phyloP scores from a whole-genome alignment of 1,140 invertebrate species.

The Drosophila malerkotliana region DNA sequence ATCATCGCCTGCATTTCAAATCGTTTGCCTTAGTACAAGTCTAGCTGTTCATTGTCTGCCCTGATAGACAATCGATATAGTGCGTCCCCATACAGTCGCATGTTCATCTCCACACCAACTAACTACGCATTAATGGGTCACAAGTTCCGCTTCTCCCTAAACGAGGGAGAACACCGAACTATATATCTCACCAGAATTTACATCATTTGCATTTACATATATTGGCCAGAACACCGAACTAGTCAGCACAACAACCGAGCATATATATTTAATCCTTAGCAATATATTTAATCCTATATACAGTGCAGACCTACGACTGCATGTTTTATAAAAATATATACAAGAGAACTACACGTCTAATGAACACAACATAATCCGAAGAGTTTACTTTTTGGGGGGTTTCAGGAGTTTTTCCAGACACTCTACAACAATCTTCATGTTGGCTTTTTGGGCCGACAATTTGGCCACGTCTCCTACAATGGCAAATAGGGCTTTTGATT shows the following conservation, averaged over 20 bases:
- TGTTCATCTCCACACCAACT: slow-evolving; percentile 25
- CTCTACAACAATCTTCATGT: slow-evolving; percentile 87
- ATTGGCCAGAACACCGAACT: slow-evolving; percentile 60
- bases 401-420: slow-evolving; percentile 85
- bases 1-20: slow-evolving; percentile 31
- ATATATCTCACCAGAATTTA: slow-evolving; percentile 47
- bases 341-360: slow-evolving; percentile 49
- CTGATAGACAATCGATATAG: slow-evolving; percentile 83
- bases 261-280: slow-evolving; percentile 45
- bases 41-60: slow-evolving; percentile 82
- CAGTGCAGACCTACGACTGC: slow-evolving; percentile 43
- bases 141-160: slow-evolving; percentile 73
- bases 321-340: slow-evolving; percentile 61
- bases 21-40: slow-evolving; percentile 52
- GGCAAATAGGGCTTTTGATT: slow-evolving; percentile 87
- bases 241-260: slow-evolving; percentile 50
- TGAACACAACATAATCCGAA: slow-evolving; percentile 33
- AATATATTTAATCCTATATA: slow-evolving; percentile 50
- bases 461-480: slow-evolving; percentile 87
- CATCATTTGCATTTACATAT: slow-evolving; percentile 58
- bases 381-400: slow-evolving; percentile 20
- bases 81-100: slow-evolving; percentile 60
- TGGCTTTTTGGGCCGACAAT: slow-evolving; percentile 86
- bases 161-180: slow-evolving; percentile 72
- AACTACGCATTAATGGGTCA: slow-evolving; percentile 70